Conservation (phyloP, 2,888 invertebrate genomes). For the Netelia fuscicornis region DNA sequence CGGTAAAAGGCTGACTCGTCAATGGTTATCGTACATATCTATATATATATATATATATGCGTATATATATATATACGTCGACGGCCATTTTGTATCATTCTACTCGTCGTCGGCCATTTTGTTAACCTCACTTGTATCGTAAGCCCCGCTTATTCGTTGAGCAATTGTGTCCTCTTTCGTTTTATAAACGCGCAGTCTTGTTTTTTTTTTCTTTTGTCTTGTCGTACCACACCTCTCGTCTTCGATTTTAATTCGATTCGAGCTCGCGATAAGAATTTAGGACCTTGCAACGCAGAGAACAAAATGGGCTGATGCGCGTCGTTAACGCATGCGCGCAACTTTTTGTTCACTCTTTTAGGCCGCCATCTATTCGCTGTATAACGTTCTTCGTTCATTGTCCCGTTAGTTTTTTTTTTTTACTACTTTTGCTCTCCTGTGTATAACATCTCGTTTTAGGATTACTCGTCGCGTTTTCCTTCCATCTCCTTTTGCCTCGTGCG, state of each 20-base stretch:
- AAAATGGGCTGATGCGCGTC: background rate
- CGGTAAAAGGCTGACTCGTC: conserved; percentile 66
- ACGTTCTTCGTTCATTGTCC: conserved; percentile 35
- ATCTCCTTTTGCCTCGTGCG: conserved; percentile 2
- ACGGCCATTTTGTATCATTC: conserved; percentile 40
- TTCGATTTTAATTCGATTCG: background rate
- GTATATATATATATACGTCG: background rate
- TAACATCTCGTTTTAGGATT: background rate
- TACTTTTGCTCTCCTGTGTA: background rate
- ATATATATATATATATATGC: background rate
- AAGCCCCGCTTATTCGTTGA: conserved; percentile 63
- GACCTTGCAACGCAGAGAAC: background rate
- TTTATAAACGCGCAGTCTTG: conserved; percentile 35
- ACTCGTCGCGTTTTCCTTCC: background rate
- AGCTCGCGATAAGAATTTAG: background rate
- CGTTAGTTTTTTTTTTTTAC: background rate
- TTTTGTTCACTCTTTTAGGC: conserved; percentile 50
- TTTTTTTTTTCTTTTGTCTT: background rate
- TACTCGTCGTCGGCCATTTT: conserved; percentile 41
- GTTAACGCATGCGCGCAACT: background rate
- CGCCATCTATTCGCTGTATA: conserved; percentile 66
- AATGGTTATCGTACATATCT: conserved; percentile 33
- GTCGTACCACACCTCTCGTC: background rate
- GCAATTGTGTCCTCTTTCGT: conserved; percentile 52
- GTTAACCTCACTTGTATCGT: conserved; percentile 3